Percentiles rank a stretch among this genome's conserved stretches.
phyloP scores from a whole-genome alignment of 2,888 invertebrate species.

The Ophion obscuratus region DNA sequence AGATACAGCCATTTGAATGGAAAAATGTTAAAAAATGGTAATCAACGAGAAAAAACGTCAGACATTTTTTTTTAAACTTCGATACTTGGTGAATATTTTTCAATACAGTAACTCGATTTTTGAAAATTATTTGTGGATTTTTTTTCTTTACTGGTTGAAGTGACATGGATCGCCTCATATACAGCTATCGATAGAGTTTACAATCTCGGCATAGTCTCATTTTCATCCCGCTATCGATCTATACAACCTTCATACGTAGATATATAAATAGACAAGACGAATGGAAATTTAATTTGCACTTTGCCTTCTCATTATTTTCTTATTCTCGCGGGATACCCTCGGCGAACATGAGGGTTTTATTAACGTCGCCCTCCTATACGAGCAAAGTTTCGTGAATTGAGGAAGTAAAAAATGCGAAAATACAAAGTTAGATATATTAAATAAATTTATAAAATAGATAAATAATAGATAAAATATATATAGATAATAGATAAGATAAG shows the following conservation, averaged over 20 bases:
- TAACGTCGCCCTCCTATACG: not conserved
- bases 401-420: not conserved
- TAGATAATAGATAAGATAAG: no score
- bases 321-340: not conserved
- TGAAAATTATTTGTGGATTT: no score
- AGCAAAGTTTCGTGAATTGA: not conserved
- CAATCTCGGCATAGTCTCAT: slow-evolving; percentile 11
- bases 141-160: no score
- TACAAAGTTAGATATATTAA: no score
- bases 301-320: slow-evolving; percentile 17
- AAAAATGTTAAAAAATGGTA: no score
- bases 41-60: no score
- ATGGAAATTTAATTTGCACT: slow-evolving; percentile 21
- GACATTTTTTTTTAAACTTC: no score
- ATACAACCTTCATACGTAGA: slow-evolving; percentile 7
- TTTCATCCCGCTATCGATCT: slow-evolving; percentile 35
- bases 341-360: not conserved
- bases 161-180: not conserved
- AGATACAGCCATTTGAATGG: no score
- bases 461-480: no score
- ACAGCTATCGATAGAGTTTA: slow-evolving; percentile 9
- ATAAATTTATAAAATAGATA: no score
- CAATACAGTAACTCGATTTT: no score
- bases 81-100: no score
- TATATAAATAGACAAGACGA: slow-evolving; percentile 24